These are phyloP conservation scores for Eulemur coronatus DNA, from an alignment of 2,797 vertebrate genomes.

Conservation along the genomic window DNA sequence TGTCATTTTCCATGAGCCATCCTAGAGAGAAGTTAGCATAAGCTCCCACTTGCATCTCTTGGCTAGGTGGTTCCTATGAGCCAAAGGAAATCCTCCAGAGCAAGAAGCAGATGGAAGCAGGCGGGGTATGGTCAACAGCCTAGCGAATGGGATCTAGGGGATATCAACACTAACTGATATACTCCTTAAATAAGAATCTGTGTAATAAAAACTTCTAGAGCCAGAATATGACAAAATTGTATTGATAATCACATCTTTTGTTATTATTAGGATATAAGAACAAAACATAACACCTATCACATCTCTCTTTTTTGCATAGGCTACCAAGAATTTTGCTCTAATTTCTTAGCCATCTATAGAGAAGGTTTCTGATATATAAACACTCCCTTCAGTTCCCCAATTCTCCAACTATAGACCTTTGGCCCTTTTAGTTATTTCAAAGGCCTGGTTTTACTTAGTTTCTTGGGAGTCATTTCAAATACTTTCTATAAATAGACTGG, in stretches of 20 bases:
- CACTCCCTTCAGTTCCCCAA: neutral
- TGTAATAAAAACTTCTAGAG: neutral
- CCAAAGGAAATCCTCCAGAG: neutral
- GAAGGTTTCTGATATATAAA: neutral
- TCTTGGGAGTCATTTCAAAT: neutral
- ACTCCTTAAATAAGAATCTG: neutral
- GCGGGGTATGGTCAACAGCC: too few species aligned
- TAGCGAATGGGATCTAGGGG: accelerated
- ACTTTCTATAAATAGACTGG: neutral
- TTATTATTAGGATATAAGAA: neutral
- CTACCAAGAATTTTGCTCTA: neutral
- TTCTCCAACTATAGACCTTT: neutral
- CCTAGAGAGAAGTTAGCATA: neutral
- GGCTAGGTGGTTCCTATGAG: neutral
- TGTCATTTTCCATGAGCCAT: neutral
- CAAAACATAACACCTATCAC: neutral
- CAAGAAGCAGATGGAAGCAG: neutral
- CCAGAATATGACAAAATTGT: neutral
- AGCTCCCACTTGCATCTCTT: neutral
- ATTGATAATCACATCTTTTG: neutral
- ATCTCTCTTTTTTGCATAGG: neutral
- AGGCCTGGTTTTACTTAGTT: neutral
- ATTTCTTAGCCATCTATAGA: neutral
- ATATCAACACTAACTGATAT: neutral
- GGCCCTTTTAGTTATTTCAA: neutral